Evolutionary conservation across 2,113 vertebrate species (phyloP), one percentile per base, ranked within the genome.

Genomic region (Catharus fuscescens): DNA sequence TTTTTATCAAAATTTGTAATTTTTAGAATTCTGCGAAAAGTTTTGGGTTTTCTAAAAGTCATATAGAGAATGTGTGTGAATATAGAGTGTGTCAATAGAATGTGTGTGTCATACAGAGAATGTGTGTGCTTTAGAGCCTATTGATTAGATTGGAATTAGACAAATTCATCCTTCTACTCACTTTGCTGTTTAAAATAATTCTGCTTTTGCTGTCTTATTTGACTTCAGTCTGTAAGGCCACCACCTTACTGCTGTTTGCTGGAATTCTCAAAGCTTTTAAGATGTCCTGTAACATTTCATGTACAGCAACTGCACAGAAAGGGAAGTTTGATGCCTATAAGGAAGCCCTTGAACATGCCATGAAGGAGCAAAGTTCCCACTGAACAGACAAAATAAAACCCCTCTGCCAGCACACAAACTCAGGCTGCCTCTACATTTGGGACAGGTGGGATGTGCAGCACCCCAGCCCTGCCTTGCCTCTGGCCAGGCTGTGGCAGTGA

Each of bases 321-420:
- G 28, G n/a, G 28, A 56, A 8, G 25, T 44, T 67, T 57, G 61
- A 42, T 14, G 25, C n/a, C 59, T 62, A 7, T 40, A 40, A 85
- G 59, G 42, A 61, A 79, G 62, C 36, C 61, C 36, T 87, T 57
- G 65, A 67, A 60, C 14, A 3, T 36, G 61, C 53, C 42, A 18
- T 14, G 45, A 14, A 38, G 62, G n/a, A 91, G 28, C 54, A 65
- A 47, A 69, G 34, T 85, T 91, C 62, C 26, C 17, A 19, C 2
- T 40, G 71, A 90, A 44, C 50, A 54, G 29, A 44, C 5, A 13
- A 70, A 70, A 14, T 7, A n/a, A 38, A 47, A 57, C 26, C 29
- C 17, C 21, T 65, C 23, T 80, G 54, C 59, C 3, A 2, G 14
- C 0, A 0, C 34, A 32, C 21, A 70, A 3, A 25, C 18, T 54